A percentile compares a stretch with the other conserved stretches of the same genome.
phyloP scores from a whole-genome alignment of 2,888 invertebrate genomes.

The Exephanes ischioxanthus region DNA sequence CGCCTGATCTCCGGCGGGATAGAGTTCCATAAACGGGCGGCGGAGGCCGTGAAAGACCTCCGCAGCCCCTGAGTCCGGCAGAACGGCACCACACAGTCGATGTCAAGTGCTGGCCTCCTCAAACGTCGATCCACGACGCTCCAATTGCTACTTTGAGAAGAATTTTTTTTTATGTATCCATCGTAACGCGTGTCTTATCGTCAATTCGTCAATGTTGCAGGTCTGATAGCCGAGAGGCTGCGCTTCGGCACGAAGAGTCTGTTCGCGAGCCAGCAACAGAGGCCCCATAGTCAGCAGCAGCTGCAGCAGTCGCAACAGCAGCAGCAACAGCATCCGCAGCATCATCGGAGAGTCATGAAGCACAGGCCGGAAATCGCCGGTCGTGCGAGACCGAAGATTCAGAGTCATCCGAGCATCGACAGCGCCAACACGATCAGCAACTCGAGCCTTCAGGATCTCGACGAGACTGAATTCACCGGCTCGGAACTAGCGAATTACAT shows the following conservation, averaged over 20 bases:
- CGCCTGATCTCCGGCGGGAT: too few species aligned
- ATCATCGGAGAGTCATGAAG: conserved; percentile 24
- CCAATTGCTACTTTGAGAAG: too few species aligned
- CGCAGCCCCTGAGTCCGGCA: too few species aligned
- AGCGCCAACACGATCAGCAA: conserved; percentile 89
- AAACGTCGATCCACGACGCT: too few species aligned
- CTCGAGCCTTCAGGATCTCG: conserved; percentile 91
- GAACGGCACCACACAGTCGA: too few species aligned
- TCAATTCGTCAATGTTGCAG: conserved; percentile 58
- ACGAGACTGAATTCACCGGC: conserved; percentile 89
- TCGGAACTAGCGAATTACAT: conserved; percentile 90
- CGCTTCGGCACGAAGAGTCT: conserved; percentile 82
- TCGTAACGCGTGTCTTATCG: too few species aligned
- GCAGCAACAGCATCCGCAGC: conserved; percentile 24
- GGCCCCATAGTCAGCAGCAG: conserved; percentile 29
- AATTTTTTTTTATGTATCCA: too few species aligned
- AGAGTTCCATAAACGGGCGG: too few species aligned
- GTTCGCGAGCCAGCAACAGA: conserved; percentile 71
- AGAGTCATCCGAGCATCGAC: conserved; percentile 86
- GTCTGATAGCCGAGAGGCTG: conserved; percentile 76
- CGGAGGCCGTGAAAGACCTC: too few species aligned
- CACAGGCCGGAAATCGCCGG: conserved; percentile 71
- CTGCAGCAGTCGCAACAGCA: conserved; percentile 67
- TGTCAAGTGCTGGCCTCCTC: too few species aligned
- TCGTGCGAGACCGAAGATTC: conserved; percentile 77